Percentiles rank a stretch among this genome's conserved stretches.
phyloP scores from a whole-genome alignment of 2,113 vertebrate species.

The Odontophorus gujanensis region DNA sequence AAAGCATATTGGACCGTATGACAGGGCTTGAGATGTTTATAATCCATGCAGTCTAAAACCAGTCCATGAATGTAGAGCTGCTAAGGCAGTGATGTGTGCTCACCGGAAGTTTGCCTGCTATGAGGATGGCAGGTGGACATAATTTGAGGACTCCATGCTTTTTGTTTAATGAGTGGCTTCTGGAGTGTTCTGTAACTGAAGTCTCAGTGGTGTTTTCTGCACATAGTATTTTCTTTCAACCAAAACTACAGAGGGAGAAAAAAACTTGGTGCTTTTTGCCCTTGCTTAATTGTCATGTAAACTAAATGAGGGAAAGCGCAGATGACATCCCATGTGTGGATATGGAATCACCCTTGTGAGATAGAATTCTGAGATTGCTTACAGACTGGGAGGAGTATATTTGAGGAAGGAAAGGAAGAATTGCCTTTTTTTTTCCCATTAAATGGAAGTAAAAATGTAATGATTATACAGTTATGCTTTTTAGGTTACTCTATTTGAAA shows the following conservation, averaged over 20 bases:
- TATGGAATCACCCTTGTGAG: not conserved
- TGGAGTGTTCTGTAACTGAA: fast-evolving
- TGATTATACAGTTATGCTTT: not conserved
- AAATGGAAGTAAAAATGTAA: not conserved
- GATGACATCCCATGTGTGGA: not conserved
- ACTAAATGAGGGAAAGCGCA: not conserved
- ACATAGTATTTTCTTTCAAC: not conserved
- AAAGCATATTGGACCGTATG: not conserved
- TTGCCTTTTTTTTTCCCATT: not conserved
- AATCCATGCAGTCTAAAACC: not conserved
- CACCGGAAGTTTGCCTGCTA: not conserved
- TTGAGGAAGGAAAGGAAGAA: not conserved
- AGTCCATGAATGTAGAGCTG: not conserved
- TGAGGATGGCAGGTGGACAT: not conserved
- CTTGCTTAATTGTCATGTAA: not conserved
- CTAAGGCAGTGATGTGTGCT: not conserved
- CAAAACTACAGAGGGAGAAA: not conserved
- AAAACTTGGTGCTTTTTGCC: not conserved
- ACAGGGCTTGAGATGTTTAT: not conserved
- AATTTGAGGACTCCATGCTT: not conserved
- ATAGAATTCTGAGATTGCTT: not conserved
- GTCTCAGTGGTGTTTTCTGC: not conserved
- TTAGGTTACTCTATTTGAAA: not conserved
- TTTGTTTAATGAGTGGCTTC: not conserved
- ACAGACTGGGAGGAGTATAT: not conserved